Conservation (phyloP, 2,888 invertebrate genomes). For the Chymomyza fuscimana region DNA sequence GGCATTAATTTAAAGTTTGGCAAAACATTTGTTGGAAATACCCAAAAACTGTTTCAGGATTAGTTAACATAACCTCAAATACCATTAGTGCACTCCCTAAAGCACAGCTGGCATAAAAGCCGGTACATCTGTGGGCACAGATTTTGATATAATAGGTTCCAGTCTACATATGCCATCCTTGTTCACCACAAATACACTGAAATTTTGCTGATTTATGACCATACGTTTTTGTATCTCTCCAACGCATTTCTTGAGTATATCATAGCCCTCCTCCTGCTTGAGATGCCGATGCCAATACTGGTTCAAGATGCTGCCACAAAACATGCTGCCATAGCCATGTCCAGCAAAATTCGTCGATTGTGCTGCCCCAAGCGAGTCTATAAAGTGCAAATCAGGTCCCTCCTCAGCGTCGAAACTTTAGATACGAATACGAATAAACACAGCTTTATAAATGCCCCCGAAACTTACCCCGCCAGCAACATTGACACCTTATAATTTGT, state of each 20-base stretch:
- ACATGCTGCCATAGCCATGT: constrained; percentile 96
- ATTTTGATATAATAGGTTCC: constrained; percentile 82
- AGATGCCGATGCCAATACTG: constrained; percentile 89
- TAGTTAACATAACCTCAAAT: not conserved
- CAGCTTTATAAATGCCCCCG: not conserved
- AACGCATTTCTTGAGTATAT: constrained; percentile 91
- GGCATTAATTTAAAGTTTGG: not conserved
- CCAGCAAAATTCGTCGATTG: constrained; percentile 92
- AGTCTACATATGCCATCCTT: constrained; percentile 89
- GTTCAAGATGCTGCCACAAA: constrained; percentile 95
- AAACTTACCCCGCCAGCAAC: constrained; percentile 57
- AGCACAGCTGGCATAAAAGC: not conserved
- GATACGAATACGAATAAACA: not conserved
- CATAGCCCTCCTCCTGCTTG: constrained; percentile 88
- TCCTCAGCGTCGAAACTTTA: constrained; percentile 86
- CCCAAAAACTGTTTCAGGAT: not conserved
- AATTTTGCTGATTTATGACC: constrained; percentile 93
- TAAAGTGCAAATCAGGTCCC: constrained; percentile 91
- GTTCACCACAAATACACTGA: constrained; percentile 92
- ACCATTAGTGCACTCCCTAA: not conserved
- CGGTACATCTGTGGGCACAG: not conserved
- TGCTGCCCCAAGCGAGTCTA: constrained; percentile 96
- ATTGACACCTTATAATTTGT: constrained; percentile 80
- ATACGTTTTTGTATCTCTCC: constrained; percentile 93
- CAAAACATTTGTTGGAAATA: not conserved